These are phyloP conservation scores for Columba guinea DNA, from an alignment of 2,797 vertebrate species.

Conservation along the genomic window DNA sequence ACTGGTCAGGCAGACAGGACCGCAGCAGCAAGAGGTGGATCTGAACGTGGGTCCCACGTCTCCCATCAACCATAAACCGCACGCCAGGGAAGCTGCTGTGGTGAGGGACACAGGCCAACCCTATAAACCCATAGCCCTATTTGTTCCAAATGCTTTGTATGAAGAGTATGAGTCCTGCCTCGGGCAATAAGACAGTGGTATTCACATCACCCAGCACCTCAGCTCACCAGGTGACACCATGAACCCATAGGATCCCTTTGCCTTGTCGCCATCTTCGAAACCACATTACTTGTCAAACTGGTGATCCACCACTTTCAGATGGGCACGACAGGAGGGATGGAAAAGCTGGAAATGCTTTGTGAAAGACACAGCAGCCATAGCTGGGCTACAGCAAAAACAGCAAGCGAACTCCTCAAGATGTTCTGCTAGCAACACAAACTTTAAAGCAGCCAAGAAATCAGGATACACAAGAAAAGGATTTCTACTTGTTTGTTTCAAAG, in stretches of 20 bases:
- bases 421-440: neutral
- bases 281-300: rapidly evolving
- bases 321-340: neutral
- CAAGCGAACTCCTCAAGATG: neutral
- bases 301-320: neutral
- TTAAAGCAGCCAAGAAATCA: neutral
- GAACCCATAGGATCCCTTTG: neutral
- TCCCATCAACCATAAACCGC: neutral
- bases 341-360: neutral
- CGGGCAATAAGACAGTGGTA: rapidly evolving
- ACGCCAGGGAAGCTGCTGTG: neutral
- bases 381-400: neutral
- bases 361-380: neutral
- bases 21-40: neutral
- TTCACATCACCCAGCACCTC: neutral
- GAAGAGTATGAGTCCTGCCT: neutral
- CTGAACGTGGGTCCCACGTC: rapidly evolving
- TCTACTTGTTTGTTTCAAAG: neutral
- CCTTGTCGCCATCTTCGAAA: neutral
- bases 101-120: neutral
- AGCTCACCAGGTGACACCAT: neutral
- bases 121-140: neutral
- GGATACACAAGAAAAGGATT: neutral
- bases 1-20: neutral
- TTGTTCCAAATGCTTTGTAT: neutral